These are phyloP conservation scores for Aleiodes sp. DNA, from an alignment of 1,140 invertebrate species.

Conservation along the genomic window DNA sequence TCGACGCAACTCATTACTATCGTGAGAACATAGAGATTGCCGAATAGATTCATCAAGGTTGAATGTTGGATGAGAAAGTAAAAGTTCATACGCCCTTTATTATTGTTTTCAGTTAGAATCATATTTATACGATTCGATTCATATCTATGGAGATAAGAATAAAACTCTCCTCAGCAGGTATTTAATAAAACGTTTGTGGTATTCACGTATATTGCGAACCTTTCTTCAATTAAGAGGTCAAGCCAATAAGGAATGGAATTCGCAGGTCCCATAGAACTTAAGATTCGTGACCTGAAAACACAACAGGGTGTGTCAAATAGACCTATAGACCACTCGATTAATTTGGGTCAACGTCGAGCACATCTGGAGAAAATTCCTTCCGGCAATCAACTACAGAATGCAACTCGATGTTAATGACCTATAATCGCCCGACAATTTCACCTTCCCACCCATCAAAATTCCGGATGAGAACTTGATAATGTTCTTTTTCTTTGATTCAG, in stretches of 20 bases:
- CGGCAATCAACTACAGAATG: not conserved
- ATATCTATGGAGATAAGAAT: no score
- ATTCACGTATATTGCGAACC: no score
- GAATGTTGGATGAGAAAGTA: not conserved
- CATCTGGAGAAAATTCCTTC: not conserved
- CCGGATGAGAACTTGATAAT: no score
- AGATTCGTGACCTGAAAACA: slow-evolving; percentile 31
- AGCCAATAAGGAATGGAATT: slow-evolving; percentile 25
- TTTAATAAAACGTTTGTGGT: no score
- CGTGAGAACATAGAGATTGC: slow-evolving; percentile 24
- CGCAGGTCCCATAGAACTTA: slow-evolving; percentile 26
- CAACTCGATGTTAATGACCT: slow-evolving; percentile 10
- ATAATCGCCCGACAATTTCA: no score
- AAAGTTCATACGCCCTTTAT: not conserved
- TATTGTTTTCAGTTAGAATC: not conserved
- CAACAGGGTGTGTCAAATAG: slow-evolving; percentile 7
- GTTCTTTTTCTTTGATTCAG: no score
- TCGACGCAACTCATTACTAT: slow-evolving; percentile 18
- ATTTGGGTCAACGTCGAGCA: not conserved
- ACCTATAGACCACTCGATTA: not conserved
- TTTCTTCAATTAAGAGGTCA: not conserved
- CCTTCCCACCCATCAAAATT: no score
- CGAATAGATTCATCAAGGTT: slow-evolving; percentile 1
- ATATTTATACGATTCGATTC: no score
- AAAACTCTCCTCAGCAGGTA: no score